Evolutionary conservation across 2,888 invertebrate species (phyloP).

Genomic region (Tryphoninae sp.): DNA sequence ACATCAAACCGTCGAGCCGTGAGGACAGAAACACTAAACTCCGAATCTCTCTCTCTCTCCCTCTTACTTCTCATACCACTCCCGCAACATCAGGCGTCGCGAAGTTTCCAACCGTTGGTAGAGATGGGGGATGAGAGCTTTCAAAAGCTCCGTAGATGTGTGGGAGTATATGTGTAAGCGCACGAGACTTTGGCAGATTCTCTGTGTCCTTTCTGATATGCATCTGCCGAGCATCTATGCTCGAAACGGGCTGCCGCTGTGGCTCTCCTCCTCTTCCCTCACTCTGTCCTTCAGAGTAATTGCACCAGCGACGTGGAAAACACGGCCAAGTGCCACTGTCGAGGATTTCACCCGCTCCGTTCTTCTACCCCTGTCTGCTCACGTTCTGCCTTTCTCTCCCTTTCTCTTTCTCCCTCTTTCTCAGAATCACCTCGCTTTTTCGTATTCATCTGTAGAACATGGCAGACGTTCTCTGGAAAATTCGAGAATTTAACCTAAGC

Average conservation of each 20-base stretch:
- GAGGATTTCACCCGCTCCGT: constrained; percentile 39
- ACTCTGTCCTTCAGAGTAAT: constrained; percentile 52
- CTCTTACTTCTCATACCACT: constrained; percentile 2
- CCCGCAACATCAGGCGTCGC: constrained; percentile 73
- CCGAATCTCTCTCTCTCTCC: not conserved
- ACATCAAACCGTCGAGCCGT: constrained; percentile 72
- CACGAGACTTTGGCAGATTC: constrained; percentile 63
- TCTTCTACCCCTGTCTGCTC: no score
- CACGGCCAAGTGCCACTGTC: constrained; percentile 61
- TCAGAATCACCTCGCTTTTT: not conserved
- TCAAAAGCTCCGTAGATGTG: constrained; percentile 59
- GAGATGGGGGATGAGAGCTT: constrained; percentile 65
- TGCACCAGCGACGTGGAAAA: constrained; percentile 61
- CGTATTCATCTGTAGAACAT: not conserved
- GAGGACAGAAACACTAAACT: constrained; percentile 30
- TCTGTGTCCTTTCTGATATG: constrained; percentile 46
- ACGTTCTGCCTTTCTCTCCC: not conserved
- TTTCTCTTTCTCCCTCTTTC: constrained; percentile 32
- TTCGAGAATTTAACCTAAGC: no score
- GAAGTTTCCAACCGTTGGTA: constrained; percentile 65
- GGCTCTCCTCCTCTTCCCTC: constrained; percentile 25
- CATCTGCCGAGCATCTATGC: constrained; percentile 41
- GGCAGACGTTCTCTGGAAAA: not conserved
- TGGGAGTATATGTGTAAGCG: constrained; percentile 33
- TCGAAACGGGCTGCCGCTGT: constrained; percentile 25